Conservation (phyloP, 2,888 invertebrate species). For the Suillia variegata region DNA sequence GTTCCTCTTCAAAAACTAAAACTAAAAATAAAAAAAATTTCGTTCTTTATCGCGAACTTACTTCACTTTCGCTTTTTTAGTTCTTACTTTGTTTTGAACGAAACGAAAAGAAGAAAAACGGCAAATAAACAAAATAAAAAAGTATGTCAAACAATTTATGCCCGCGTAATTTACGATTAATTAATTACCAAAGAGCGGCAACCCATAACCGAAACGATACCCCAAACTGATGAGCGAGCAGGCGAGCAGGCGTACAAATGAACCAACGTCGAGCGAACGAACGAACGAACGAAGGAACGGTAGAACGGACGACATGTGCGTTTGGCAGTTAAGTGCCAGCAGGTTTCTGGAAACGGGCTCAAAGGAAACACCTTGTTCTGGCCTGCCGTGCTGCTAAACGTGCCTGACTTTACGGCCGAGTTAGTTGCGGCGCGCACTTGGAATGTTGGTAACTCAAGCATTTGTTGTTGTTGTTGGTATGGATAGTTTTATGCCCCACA, state of each 20-base stretch:
- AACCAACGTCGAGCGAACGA: constrained; percentile 17
- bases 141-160: constrained; percentile 56
- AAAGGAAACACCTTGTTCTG: constrained; percentile 7
- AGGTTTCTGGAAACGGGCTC: not conserved
- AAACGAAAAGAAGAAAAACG: too few species aligned
- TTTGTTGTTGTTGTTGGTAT: not conserved
- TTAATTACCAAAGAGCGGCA: constrained; percentile 33
- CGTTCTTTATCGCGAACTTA: too few species aligned
- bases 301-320: constrained; percentile 9
- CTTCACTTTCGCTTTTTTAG: too few species aligned
- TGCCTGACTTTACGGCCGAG: constrained; percentile 14
- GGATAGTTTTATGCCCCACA: too few species aligned
- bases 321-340: constrained; percentile 20
- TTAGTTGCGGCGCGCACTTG: constrained; percentile 4
- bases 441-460: not conserved
- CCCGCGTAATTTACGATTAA: constrained; percentile 55
- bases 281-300: constrained; percentile 14
- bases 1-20: too few species aligned
- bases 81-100: too few species aligned
- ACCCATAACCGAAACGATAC: constrained; percentile 3
- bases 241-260: constrained; percentile 8
- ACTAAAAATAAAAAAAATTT: too few species aligned
- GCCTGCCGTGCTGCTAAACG: not conserved
- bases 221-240: too few species aligned
- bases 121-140: constrained; percentile 25